Evolutionary conservation across 2,888 invertebrate species (phyloP).

Genomic region (Eulithis prunata): DNA sequence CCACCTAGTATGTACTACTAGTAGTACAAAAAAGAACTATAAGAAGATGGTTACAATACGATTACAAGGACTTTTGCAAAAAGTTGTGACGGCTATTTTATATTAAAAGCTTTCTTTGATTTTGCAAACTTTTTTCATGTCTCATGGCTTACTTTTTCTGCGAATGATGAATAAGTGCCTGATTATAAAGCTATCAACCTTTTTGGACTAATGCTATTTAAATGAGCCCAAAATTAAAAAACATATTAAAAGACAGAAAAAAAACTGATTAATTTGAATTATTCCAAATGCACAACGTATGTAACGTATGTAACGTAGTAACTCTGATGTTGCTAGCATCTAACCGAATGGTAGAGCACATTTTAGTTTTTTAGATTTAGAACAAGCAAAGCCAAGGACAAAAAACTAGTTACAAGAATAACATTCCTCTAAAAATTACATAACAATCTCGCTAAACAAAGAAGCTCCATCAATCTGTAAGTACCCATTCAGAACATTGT

Average conservation of each 20-base stretch:
- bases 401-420: background rate
- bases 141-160: too few species aligned
- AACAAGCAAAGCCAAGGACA: background rate
- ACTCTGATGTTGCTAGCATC: too few species aligned
- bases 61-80: slow-evolving; percentile 9
- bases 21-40: slow-evolving; percentile 18
- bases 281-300: too few species aligned
- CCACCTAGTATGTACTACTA: slow-evolving; percentile 46
- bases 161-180: too few species aligned
- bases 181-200: too few species aligned
- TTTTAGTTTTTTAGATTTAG: background rate
- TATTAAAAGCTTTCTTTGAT: too few species aligned
- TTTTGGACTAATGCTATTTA: background rate
- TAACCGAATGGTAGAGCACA: too few species aligned
- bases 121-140: too few species aligned
- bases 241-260: background rate
- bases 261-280: background rate
- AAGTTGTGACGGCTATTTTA: background rate
- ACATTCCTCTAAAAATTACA: slow-evolving; percentile 18
- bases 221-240: background rate
- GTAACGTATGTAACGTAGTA: too few species aligned
- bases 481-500: slow-evolving; percentile 24
- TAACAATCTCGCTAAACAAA: slow-evolving; percentile 24
- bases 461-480: slow-evolving; percentile 27
- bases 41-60: slow-evolving; percentile 21